phyloP scores from a whole-genome alignment of 2,888 invertebrate genomes.

The Odontocerum albicorne region DNA sequence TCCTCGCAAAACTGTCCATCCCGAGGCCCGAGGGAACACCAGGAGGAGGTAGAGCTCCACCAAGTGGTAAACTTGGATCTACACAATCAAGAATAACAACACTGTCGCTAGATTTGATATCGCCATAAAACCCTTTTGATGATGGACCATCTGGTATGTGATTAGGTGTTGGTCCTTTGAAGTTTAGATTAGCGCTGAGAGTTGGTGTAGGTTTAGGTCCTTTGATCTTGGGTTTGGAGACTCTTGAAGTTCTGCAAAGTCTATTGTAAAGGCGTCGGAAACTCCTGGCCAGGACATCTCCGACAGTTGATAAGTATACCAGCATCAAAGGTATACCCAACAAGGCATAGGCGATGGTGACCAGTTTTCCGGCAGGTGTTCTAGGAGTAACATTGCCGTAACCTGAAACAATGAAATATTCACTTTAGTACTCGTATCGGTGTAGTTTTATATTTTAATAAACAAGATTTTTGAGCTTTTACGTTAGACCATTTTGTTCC shows the following conservation, averaged over 20 bases:
- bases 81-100: slow-evolving; percentile 47
- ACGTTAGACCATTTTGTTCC: too few species aligned
- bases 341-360: slow-evolving; percentile 82
- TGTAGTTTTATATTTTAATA: too few species aligned
- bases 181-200: slow-evolving; percentile 42
- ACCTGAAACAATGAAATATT: slow-evolving; percentile 57
- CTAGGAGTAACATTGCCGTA: slow-evolving; percentile 83
- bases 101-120: slow-evolving; percentile 43
- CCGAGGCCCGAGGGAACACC: slow-evolving; percentile 50
- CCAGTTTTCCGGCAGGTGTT: slow-evolving; percentile 77
- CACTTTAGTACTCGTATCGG: too few species aligned
- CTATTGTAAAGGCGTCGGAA: slow-evolving; percentile 72
- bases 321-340: slow-evolving; percentile 87
- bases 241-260: slow-evolving; percentile 48
- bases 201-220: slow-evolving; percentile 37
- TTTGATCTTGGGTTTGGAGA: slow-evolving; percentile 32
- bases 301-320: slow-evolving; percentile 85
- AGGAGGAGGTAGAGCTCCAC: slow-evolving; percentile 26
- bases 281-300: slow-evolving; percentile 79
- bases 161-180: slow-evolving; percentile 41
- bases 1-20: slow-evolving; percentile 47
- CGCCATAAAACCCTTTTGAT: slow-evolving; percentile 39
- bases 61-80: slow-evolving; percentile 26
- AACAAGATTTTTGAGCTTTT: too few species aligned
- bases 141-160: slow-evolving; percentile 28